Base-by-base conservation (phyloP, 2,113 vertebrate genomes). In the Catagonus wagneri region DNA sequence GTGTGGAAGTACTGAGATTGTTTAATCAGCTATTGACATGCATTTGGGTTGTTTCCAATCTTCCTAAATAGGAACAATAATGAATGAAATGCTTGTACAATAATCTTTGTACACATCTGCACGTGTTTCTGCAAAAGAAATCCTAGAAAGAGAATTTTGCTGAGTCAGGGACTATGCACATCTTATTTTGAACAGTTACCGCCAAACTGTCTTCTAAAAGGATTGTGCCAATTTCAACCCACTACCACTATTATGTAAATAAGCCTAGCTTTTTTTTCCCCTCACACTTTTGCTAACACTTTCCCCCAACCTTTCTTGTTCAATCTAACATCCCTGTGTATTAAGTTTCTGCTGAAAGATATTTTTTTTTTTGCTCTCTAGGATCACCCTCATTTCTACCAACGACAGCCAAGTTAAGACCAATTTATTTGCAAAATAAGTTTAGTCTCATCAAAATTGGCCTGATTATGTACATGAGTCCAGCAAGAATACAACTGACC, bases 71-170 rank as follows among this genome's bases (percentile, higher is more conserved):
- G 74, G 61, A 80, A 92, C 20, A 66, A 44, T 32, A 69, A 92
- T 86, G 63, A 83, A 79, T 83, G 76, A 81, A 89, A 81, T 83
- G 65, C 83, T 81, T 90, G n/a, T 72, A 10, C 63, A 65, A 61
- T 83, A 72, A 94, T 63, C 75, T 56, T 78, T 32, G 72, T 63
- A 54, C 54, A 92, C 90, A 93, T 93, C 84, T 92, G 91, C 23
- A 92, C 63, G 78, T 91, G 58, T 81, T 97, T 83, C 72, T 96
- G 71, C 54, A 87, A 74, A 56, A 87, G 69, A 80, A 92, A 76
- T 92, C 76, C 54, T 88, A 83, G 66, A 80, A 93, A 39, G 34
- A 29, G 61, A 85, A 65, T 71, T 66, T 71, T 66, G 5, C 78
- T 81, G n/a, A 50, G 84, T 61, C 65, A 84, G 54, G 69, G 54